phyloP scores from a whole-genome alignment of 2,888 invertebrate genomes.

The Tiliacea citrago region DNA sequence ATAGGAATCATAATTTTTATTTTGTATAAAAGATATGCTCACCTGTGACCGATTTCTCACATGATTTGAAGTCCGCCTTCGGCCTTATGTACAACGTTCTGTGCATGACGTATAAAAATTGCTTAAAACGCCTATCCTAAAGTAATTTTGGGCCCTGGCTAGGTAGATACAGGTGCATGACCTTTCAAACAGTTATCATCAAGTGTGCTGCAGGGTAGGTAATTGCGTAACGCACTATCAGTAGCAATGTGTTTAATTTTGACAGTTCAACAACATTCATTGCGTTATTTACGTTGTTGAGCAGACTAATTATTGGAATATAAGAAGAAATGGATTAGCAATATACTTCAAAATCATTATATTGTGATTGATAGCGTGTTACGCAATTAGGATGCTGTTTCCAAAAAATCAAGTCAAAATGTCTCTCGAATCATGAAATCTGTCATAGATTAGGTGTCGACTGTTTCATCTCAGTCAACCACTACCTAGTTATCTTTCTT shows the following conservation, averaged over 20 bases:
- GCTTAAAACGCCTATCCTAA: neutral
- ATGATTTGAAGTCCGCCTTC: neutral
- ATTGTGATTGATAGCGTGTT: no score
- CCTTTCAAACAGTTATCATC: no score
- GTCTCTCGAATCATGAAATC: neutral
- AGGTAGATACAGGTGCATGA: neutral
- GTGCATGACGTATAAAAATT: neutral
- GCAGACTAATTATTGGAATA: no score
- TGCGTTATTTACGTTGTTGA: no score
- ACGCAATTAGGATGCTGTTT: neutral
- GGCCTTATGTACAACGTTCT: neutral
- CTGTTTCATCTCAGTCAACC: neutral
- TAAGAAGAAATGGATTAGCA: no score
- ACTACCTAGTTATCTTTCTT: neutral
- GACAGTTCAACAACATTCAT: no score
- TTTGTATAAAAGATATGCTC: neutral
- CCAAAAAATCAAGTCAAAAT: neutral
- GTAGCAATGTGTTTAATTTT: no score
- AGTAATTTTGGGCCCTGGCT: neutral
- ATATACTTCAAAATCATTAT: no score
- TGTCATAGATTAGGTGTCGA: neutral
- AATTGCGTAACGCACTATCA: no score
- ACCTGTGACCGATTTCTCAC: neutral
- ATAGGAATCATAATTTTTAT: no score
- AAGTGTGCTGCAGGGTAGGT: neutral